These are phyloP conservation scores for Sarcophaga bullata DNA, from an alignment of 1,140 invertebrate genomes.

Conservation along the genomic window DNA sequence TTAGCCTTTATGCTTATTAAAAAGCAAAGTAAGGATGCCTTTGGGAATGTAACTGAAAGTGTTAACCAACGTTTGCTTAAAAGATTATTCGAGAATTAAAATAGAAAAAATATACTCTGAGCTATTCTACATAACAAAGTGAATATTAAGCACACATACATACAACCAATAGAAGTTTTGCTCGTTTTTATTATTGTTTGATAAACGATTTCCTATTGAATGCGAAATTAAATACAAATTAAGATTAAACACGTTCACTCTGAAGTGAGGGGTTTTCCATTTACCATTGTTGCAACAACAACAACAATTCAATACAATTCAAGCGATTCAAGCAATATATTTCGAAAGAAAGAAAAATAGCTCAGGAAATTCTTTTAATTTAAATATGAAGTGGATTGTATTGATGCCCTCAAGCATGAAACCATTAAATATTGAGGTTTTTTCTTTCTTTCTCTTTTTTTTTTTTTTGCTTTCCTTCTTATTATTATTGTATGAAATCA, in stretches of 20 bases:
- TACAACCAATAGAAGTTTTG: too few species aligned
- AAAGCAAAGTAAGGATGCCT: too few species aligned
- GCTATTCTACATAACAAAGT: too few species aligned
- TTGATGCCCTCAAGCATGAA: slow-evolving; percentile 17
- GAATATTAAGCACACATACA: too few species aligned
- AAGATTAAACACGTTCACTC: neutral
- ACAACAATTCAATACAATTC: neutral
- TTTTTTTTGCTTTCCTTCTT: too few species aligned
- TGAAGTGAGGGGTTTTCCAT: neutral
- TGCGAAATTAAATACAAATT: neutral
- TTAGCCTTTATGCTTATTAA: too few species aligned
- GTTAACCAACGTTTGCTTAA: too few species aligned
- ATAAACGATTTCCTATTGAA: neutral
- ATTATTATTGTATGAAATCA: neutral
- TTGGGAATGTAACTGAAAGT: too few species aligned
- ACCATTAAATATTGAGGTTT: slow-evolving; percentile 1
- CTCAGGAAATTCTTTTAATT: neutral
- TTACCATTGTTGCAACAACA: neutral
- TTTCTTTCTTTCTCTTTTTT: too few species aligned
- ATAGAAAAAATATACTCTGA: too few species aligned
- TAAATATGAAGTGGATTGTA: slow-evolving; percentile 21
- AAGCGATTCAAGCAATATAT: neutral
- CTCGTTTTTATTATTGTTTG: too few species aligned
- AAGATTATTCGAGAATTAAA: too few species aligned
- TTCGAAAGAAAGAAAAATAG: neutral